Evolutionary conservation across 2,113 vertebrate genomes (phyloP), one percentile per base, ranked within the genome.

Genomic region (Lota lota): DNA sequence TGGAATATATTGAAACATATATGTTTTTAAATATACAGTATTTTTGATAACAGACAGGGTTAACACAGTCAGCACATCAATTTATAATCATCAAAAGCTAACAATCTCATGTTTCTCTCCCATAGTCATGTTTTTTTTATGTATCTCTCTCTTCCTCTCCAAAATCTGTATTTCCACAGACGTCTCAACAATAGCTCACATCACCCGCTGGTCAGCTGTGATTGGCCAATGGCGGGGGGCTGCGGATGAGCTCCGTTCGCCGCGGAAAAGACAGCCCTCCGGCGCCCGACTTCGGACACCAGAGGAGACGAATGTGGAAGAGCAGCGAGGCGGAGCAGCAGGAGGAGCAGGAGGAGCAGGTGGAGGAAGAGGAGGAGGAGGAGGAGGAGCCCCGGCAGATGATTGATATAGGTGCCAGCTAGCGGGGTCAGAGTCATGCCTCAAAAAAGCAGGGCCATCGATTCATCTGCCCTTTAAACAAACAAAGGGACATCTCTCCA

Each of bases 391-490:
- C 60, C 66, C 63, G 33, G 53, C 20, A 57, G 12, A 68, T 89
- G 88, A 91, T 91, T 89, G 88, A 91, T 91, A 89, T 79, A 71
- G 83, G 89, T 90, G 89, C 81, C 90, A 90, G 72, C 2, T 60
- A 19, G 20, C 87, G 90, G 89, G 89, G 89, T 91, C 88, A 89
- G 71, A 89, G 78, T 82, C 85, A 90, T 90, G 90, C 80, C 86
- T 91, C 90, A 90, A 89, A 90, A 89, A 87, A 10, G 81, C 67
- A 7, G 67, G 74, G 82, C 87, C 86, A 90, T 90, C 79, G 88
- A 91, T 90, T 88, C 69, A 84, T 20, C 77, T 88, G 86, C 87
- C 89, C 87, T 90, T 91, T 90, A 90, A 91, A 89, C 87, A 91
- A 91, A 91, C 88, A 89, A 81, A 88, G 87, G 80, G 85, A 83